Base-by-base conservation (phyloP, 2,888 invertebrate species). In the Iselma pallidipennis region DNA sequence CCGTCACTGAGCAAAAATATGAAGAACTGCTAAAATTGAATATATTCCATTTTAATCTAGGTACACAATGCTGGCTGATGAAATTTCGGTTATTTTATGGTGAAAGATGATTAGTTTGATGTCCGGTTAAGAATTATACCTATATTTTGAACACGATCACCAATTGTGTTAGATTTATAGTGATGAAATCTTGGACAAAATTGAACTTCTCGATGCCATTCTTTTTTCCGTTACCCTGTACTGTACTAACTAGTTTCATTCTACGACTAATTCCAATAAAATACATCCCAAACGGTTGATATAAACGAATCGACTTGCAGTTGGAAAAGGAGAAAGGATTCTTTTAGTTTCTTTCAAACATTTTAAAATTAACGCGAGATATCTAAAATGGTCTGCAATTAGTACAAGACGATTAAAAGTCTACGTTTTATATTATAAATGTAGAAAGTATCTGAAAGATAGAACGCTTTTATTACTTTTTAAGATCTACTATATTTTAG, bases 141-240 rank as follows among this genome's bases (percentile, higher is more conserved):
- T 75, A 73, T 70, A 74, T 75, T 72, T 69, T 69, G 69, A 74
- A 73, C 73, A 75, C 73, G 74, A 76, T 74, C 71, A 70, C 74
- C 77, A 74, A 76, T 77, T 76, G 74, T 76, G 76, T 74, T 72
- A 77, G 78, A 80, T 80, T 80, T 79, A 80, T 79, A 73, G 76
- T 78, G 78, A 79, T 78, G 78, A 80, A 80, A 79, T 78, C 77
- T 76, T 73, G 75, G 76, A 75, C 77, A 77, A 79, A 78, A 80
- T 80, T 80, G 79, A 79, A 80, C 75, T 78, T 76, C 72, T 72
- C 71, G 72, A 67, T 74, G 72, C 74, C 74, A 76, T 69, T 56
- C 9, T 45, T 12, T 21, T 19, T 21, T 31, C 7, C n/a, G n/a
- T 12, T 31, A 28, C 9, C 2, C 0, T 45, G 21, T 21, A 10